phyloP scores from a whole-genome alignment of 2,888 invertebrate genomes.

The Sthenelais limicola region DNA sequence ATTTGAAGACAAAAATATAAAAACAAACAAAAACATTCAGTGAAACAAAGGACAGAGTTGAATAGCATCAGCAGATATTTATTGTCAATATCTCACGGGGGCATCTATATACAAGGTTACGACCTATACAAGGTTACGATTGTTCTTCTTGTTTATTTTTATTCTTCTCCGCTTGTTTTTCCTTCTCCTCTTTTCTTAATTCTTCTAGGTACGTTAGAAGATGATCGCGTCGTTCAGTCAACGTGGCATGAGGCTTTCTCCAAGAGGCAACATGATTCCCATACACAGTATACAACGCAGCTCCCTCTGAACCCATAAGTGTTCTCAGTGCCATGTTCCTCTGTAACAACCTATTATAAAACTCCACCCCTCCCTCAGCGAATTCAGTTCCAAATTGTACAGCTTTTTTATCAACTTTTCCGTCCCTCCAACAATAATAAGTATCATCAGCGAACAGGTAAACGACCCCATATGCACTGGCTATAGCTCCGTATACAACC shows the following conservation, averaged over 20 bases:
- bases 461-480: slow-evolving; percentile 76
- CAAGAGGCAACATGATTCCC: slow-evolving; percentile 45
- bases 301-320: slow-evolving; percentile 78
- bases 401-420: slow-evolving; percentile 78
- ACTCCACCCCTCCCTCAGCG: slow-evolving; percentile 82
- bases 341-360: slow-evolving; percentile 81
- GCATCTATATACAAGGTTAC: too few relatives aligned
- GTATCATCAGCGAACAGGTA: slow-evolving; percentile 81
- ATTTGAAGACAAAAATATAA: too few relatives aligned
- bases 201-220: slow-evolving; percentile 22
- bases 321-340: slow-evolving; percentile 83
- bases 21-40: too few relatives aligned
- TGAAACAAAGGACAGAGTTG: too few relatives aligned
- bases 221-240: slow-evolving; percentile 43
- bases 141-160: too few relatives aligned
- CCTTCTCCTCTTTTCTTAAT: background rate
- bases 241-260: slow-evolving; percentile 41
- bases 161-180: too few relatives aligned
- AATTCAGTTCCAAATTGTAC: slow-evolving; percentile 78
- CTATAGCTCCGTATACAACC: slow-evolving; percentile 76
- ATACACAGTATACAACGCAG: slow-evolving; percentile 42
- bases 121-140: too few relatives aligned
- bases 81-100: too few relatives aligned
- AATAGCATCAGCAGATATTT: too few relatives aligned
- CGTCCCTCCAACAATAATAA: slow-evolving; percentile 79